These are phyloP conservation scores for Anas capensis DNA, from an alignment of 2,797 vertebrate species.

Conservation along the genomic window DNA sequence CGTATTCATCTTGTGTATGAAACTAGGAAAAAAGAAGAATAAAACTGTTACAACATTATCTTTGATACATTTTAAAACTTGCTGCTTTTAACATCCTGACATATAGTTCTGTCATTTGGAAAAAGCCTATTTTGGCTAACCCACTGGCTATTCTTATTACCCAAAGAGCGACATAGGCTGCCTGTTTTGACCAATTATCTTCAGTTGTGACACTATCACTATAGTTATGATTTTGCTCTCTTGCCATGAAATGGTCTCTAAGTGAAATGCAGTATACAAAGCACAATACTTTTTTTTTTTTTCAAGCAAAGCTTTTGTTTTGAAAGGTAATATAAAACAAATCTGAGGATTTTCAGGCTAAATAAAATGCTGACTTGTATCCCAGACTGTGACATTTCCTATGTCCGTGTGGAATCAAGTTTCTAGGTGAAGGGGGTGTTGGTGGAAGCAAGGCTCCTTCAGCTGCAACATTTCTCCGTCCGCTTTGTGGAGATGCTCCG, in stretches of 20 bases:
- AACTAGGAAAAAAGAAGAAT: constrained; percentile 78
- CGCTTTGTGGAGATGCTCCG: constrained; percentile 90
- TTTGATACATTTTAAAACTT: neutral
- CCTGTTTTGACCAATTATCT: neutral
- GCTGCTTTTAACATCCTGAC: neutral
- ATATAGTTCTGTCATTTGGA: neutral
- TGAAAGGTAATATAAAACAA: neutral
- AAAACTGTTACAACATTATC: neutral
- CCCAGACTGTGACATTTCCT: constrained; percentile 98
- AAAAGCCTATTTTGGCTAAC: neutral
- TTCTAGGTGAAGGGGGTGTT: constrained; percentile 93
- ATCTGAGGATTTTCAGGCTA: neutral
- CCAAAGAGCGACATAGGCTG: neutral
- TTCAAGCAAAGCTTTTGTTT: neutral
- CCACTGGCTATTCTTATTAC: neutral
- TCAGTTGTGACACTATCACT: neutral
- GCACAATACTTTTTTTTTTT: neutral
- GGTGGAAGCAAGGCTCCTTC: constrained; percentile 88
- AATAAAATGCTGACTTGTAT: constrained; percentile 90
- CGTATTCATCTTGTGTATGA: constrained; percentile 98
- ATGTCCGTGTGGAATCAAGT: constrained; percentile 93
- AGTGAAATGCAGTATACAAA: neutral
- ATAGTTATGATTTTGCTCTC: neutral
- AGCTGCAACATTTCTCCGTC: constrained; percentile 84
- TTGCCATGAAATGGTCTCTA: neutral